Evolutionary conservation across 2,113 vertebrate species (phyloP), one percentile per base, ranked within the genome.

Genomic region (Microtus oregoni): DNA sequence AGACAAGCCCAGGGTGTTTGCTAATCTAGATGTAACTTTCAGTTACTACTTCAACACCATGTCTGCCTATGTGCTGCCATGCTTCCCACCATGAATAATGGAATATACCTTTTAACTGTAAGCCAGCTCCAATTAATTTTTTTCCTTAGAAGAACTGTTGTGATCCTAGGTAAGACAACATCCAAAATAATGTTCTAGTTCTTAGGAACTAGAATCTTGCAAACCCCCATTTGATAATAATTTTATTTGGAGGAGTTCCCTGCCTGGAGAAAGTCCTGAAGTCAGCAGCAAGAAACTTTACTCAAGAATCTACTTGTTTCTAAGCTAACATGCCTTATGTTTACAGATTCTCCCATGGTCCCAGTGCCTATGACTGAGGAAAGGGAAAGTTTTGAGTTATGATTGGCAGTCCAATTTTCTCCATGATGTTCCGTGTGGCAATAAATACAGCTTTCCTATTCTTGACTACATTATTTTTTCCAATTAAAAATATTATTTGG

Each of bases 121-220:
- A 85, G 38, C 3, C 14, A 63, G 14, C 24, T 28, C 38, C 58
- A 85, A 65, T 63, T 83, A 83, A 38, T 9, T 30, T 0, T 85
- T 85, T 44, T 44, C 41, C 58, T 85, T 30, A 30, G 10, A 41
- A 85, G n/a, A 44, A 38, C 19, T 85, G 2, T 15, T 85, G 58
- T 44, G 58, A 85, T 26, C 58, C 2, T 28, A 76, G 13, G 38
- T 30, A 85, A 85, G 63, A 63, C 11, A 13, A 32, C 41, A 87
- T 65, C 41, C 17, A 94, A 94, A 96, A 76, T 86, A 89, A 85
- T 82, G 52, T 93, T 96, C 24, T 2, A 72, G 35, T 93, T 94
- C 61, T 68, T 35, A 91, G 76, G 63, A 86, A 72, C 58, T 82
- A 28, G 12, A 19, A 32, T 95, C 72, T 65, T 70, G 78, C 0